Evolutionary conservation across 2,113 vertebrate genomes (phyloP).

Genomic region (Vimba vimba): DNA sequence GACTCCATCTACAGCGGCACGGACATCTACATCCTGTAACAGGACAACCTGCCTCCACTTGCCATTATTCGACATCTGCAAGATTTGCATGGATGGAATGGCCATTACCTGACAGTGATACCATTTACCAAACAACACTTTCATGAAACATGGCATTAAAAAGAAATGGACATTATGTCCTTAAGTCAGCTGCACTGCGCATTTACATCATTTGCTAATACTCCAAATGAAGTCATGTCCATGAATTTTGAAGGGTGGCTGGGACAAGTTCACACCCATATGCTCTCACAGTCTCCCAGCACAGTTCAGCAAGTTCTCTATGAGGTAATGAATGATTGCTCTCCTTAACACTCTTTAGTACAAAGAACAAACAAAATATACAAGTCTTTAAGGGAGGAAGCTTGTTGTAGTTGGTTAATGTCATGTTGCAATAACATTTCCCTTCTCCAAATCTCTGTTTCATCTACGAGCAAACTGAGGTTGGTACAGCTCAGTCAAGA

Average conservation of each 20-base stretch:
- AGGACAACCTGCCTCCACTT: not conserved
- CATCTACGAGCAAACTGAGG: not conserved
- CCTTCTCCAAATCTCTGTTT: slow-evolving; percentile 32
- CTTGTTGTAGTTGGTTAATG: not conserved
- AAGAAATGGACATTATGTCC: not conserved
- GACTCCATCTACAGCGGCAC: not conserved
- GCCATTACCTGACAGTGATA: no score
- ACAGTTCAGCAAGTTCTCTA: slow-evolving; percentile 27
- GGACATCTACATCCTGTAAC: not conserved
- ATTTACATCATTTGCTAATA: slow-evolving; percentile 34
- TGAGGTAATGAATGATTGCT: not conserved
- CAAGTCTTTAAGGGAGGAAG: not conserved
- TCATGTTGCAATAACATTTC: slow-evolving; percentile 28
- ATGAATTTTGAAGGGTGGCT: slow-evolving; percentile 3
- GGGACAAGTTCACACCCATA: slow-evolving; percentile 22
- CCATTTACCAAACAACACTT: not conserved
- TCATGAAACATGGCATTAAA: not conserved
- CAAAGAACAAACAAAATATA: not conserved
- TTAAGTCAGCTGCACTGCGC: not conserved
- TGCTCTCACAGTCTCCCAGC: not conserved
- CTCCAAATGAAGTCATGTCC: slow-evolving; percentile 31
- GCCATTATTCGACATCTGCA: not conserved
- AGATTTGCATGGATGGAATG: not conserved
- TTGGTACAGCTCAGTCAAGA: not conserved
- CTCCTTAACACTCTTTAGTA: not conserved